Percentiles rank a stretch among this genome's conserved stretches.
Evolutionary conservation across 1,140 invertebrate species (phyloP).

Genomic region (Elysia chlorotica): DNA sequence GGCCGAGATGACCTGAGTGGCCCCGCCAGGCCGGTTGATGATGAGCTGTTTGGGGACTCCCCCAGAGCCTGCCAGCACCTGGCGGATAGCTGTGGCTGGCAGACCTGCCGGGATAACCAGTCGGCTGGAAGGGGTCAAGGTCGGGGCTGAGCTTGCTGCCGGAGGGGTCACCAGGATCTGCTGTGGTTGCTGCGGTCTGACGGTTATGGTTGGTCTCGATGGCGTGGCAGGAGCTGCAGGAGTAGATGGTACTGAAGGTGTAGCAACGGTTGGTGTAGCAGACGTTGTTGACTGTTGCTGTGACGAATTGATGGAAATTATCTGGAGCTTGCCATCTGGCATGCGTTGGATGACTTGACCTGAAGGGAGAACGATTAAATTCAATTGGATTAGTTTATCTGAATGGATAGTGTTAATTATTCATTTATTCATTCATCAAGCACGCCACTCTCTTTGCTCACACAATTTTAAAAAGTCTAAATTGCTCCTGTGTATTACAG

Average conservation of each 20-base stretch:
- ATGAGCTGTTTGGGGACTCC: not conserved
- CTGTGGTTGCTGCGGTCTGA: slow-evolving; percentile 28
- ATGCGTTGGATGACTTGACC: slow-evolving; percentile 92
- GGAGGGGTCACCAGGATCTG: slow-evolving; percentile 29
- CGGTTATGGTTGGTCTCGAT: slow-evolving; percentile 24
- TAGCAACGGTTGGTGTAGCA: slow-evolving; percentile 22
- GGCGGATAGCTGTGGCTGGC: slow-evolving; percentile 14
- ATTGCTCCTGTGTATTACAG: too few species aligned
- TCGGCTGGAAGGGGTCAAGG: slow-evolving; percentile 18
- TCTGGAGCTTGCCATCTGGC: slow-evolving; percentile 90
- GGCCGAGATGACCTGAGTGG: slow-evolving; percentile 13
- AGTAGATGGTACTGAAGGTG: slow-evolving; percentile 32
- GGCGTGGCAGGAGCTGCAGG: slow-evolving; percentile 21
- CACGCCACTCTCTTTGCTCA: too few species aligned
- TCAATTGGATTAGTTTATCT: too few species aligned
- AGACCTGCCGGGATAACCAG: slow-evolving; percentile 31
- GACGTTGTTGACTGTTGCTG: slow-evolving; percentile 38
- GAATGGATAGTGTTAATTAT: too few species aligned
- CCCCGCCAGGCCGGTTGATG: slow-evolving; percentile 7
- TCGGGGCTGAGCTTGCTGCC: slow-evolving; percentile 15
- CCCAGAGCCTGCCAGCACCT: slow-evolving; percentile 19
- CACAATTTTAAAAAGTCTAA: too few species aligned
- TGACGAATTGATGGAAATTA: slow-evolving; percentile 66
- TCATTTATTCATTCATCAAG: too few species aligned
- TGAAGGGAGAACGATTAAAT: slow-evolving; percentile 30